These are phyloP conservation scores for Scaptomyza caliginosa DNA, from an alignment of 2,888 invertebrate species.

Conservation along the genomic window DNA sequence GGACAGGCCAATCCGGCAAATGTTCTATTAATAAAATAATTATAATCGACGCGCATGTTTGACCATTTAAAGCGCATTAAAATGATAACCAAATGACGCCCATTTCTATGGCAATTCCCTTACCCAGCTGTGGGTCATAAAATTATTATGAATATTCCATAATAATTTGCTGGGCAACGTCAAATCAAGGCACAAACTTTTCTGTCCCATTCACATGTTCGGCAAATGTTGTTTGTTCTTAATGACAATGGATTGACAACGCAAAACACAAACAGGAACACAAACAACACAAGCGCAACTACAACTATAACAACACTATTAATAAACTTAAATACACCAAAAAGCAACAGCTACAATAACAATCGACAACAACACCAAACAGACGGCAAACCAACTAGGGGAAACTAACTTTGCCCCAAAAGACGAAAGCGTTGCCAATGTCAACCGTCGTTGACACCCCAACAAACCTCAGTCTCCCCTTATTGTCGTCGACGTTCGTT, in stretches of 20 bases:
- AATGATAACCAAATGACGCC: slow-evolving; percentile 6
- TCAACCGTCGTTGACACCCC: slow-evolving; percentile 76
- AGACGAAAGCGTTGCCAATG: slow-evolving; percentile 75
- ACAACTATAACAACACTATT: slow-evolving; percentile 69
- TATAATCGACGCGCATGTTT: slow-evolving; percentile 10
- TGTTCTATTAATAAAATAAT: slow-evolving; percentile 15
- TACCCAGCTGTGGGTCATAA: slow-evolving; percentile 13
- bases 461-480: slow-evolving; percentile 61
- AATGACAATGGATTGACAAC: slow-evolving; percentile 78
- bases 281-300: slow-evolving; percentile 34
- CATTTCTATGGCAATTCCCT: slow-evolving; percentile 42
- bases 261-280: slow-evolving; percentile 57
- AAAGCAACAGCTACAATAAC: slow-evolving; percentile 35
- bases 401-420: background rate
- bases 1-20: slow-evolving; percentile 1
- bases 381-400: background rate
- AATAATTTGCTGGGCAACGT: slow-evolving; percentile 37
- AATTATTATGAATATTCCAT: slow-evolving; percentile 45
- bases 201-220: slow-evolving; percentile 42
- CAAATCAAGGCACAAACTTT: slow-evolving; percentile 44
- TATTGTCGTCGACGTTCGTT: slow-evolving; percentile 15
- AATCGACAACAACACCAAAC: background rate
- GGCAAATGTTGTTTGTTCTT: slow-evolving; percentile 69
- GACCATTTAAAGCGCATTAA: slow-evolving; percentile 42
- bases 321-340: slow-evolving; percentile 67